Conservation (phyloP, 2,888 invertebrate genomes). For the Drosophila mayaguana region DNA sequence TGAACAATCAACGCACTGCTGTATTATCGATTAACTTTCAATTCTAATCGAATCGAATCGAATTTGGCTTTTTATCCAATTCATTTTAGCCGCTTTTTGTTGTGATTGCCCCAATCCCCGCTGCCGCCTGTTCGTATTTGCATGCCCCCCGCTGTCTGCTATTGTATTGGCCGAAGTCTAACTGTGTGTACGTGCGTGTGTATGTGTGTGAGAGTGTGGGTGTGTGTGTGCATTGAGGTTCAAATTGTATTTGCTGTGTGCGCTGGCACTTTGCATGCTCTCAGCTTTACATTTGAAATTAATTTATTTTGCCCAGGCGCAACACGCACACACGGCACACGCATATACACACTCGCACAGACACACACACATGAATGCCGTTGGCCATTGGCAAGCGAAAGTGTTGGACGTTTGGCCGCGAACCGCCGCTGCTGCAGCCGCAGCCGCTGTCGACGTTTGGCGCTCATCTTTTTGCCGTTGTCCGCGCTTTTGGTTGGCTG, state of each 20-base stretch:
- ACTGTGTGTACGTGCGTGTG: slow-evolving; percentile 16
- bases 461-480: slow-evolving; percentile 58
- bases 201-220: slow-evolving; percentile 16
- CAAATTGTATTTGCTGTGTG: slow-evolving; percentile 71
- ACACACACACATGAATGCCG: background rate
- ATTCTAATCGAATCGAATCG: background rate
- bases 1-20: too few species aligned
- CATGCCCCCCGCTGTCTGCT: slow-evolving; percentile 15
- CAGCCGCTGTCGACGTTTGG: slow-evolving; percentile 34
- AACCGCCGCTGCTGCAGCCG: slow-evolving; percentile 16
- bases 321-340: slow-evolving; percentile 32
- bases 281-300: slow-evolving; percentile 70
- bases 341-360: slow-evolving; percentile 8
- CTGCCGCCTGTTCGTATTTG: slow-evolving; percentile 5
- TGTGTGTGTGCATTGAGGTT: slow-evolving; percentile 49
- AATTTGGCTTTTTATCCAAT: background rate
- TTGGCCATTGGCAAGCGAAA: slow-evolving; percentile 69
- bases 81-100: background rate
- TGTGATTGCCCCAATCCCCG: slow-evolving; percentile 1
- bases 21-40: background rate
- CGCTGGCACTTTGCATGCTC: slow-evolving; percentile 55
- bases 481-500: slow-evolving; percentile 79
- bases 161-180: slow-evolving; percentile 38
- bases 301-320: slow-evolving; percentile 76
- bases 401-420: slow-evolving; percentile 64